A percentile compares a stretch with the other conserved stretches of the same genome.
Conservation (phyloP, 2,888 invertebrate species). For the Apotomis turbidana region DNA sequence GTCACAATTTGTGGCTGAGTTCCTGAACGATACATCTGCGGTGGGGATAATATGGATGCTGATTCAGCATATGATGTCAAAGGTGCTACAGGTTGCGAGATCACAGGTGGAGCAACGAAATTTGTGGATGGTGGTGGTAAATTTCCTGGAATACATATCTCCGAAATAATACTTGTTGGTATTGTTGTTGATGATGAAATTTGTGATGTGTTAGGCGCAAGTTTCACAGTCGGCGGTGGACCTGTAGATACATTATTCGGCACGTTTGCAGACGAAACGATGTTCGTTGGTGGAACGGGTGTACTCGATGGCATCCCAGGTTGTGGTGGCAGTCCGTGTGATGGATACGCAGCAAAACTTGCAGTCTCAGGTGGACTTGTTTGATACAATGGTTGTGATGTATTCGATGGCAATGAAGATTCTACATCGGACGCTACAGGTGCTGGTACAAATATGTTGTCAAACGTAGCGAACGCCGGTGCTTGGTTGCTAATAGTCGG, state of each 20-base stretch:
- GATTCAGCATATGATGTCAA: background rate
- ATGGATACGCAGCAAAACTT: conserved; percentile 6
- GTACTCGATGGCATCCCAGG: background rate
- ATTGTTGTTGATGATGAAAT: background rate
- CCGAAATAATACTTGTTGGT: background rate
- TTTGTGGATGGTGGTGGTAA: conserved; percentile 19
- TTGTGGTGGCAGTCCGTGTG: conserved; percentile 10
- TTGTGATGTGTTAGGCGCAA: background rate
- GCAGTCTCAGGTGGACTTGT: background rate
- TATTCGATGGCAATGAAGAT: background rate
- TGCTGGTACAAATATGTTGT: conserved; percentile 67
- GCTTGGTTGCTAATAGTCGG: conserved; percentile 63
- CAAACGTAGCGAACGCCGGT: conserved; percentile 47
- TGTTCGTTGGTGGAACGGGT: background rate
- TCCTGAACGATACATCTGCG: conserved; percentile 9
- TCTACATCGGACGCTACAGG: conserved; percentile 41
- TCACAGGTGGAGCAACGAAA: background rate
- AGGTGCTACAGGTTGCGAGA: background rate
- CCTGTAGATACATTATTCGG: background rate
- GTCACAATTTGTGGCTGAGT: background rate
- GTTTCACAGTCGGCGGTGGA: conserved; percentile 11
- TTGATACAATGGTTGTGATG: conserved; percentile 10
- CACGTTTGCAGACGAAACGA: background rate
- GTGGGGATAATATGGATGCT: background rate
- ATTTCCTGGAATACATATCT: background rate